Base-by-base conservation (phyloP, 1,140 invertebrate genomes). In the Holotrichia oblita region DNA sequence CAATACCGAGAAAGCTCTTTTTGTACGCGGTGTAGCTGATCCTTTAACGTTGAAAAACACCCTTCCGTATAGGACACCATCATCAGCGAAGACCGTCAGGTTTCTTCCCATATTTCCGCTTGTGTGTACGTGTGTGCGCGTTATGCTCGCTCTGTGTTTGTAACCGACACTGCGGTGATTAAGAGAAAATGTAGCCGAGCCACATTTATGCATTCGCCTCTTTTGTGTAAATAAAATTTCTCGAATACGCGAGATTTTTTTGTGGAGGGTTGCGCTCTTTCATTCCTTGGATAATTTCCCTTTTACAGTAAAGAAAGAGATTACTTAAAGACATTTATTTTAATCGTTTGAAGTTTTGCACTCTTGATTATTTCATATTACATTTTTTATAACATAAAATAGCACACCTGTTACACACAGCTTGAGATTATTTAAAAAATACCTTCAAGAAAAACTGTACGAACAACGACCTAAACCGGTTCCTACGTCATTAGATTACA, bases 121-220 rank as follows among this genome's bases (percentile, higher is more conserved):
- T n/a, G n/a, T n/a, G n/a, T n/a, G n/a, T n/a, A n/a, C n/a, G n/a
- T n/a, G n/a, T n/a, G n/a, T n/a, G n/a, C n/a, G n/a, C n/a, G n/a
- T n/a, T n/a, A n/a, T n/a, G n/a, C n/a, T 48, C 44, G 7, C 7
- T 12, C 8, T 12, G 3, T 9, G 8, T 48, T 48, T 48, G 44
- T 48, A 48, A 14, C n/a, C 12, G 44, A 48, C 44, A 0, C 44
- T 0, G 12, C n/a, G 44, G 44, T 48, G 44, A 48, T 48, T 48
- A 48, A 48, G n/a, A 48, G 44, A 48, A 48, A 48, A 48, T 48
- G 44, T 48, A 48, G n/a, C 44, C 44, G 44, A 48, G 44, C 44
- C 44, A 4, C 44, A 3, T 48, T 12, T 48, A 48, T 48, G n/a
- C 4, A 48, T n/a, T 48, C 44, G 44, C 44, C 44, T 48, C 12